These are phyloP conservation scores for Mormyrus lacerda DNA, from an alignment of 2,113 vertebrate genomes.

Conservation along the genomic window DNA sequence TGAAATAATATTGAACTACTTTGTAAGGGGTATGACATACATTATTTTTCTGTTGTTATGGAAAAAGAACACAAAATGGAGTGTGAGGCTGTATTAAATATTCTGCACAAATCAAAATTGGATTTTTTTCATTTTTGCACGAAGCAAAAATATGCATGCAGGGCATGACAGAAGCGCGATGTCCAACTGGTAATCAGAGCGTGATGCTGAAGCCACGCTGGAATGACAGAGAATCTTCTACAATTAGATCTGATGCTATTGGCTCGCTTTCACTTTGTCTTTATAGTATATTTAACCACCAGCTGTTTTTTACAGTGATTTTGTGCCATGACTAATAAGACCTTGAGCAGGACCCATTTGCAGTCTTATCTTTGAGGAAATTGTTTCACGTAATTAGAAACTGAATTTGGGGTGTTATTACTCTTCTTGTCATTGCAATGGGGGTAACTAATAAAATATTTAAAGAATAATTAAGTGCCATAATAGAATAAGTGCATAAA, in stretches of 20 bases:
- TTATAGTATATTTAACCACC: constrained; percentile 12
- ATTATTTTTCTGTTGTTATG: neutral
- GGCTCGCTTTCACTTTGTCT: neutral
- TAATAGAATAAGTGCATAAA: constrained; percentile 60
- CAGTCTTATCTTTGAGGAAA: constrained; percentile 52
- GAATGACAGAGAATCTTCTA: neutral
- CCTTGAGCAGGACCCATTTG: constrained; percentile 15
- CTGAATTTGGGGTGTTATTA: constrained; percentile 39
- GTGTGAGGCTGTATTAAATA: neutral
- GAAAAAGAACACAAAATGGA: neutral
- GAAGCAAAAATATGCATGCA: neutral
- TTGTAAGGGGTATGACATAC: neutral
- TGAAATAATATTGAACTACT: neutral
- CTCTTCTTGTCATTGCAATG: constrained; percentile 40
- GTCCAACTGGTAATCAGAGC: neutral
- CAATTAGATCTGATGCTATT: neutral
- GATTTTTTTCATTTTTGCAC: neutral
- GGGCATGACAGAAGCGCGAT: neutral
- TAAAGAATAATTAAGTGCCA: constrained; percentile 61
- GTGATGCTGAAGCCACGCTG: no score
- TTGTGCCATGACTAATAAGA: constrained; percentile 13
- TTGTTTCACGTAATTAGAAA: constrained; percentile 45
- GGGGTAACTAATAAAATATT: constrained; percentile 67
- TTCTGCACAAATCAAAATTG: neutral
- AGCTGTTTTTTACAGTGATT: constrained; percentile 9